Percentiles rank a stretch among this genome's conserved stretches.
These are phyloP conservation scores for Dendrocopos noguchii DNA, from an alignment of 2,113 vertebrate genomes.

Conservation along the genomic window DNA sequence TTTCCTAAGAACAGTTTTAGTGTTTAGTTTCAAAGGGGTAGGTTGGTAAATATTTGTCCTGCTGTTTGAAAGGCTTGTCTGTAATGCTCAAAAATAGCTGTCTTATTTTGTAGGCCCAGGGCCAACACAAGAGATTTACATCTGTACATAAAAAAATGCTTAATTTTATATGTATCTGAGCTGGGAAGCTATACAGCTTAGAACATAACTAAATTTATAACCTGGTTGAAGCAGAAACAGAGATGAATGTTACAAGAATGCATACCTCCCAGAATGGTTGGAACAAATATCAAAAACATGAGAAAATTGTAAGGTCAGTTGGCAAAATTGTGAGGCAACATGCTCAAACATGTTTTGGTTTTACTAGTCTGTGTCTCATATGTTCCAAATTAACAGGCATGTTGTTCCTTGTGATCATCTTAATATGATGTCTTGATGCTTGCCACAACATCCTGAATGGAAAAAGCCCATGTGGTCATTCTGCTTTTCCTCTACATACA, in stretches of 20 bases:
- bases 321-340: neutral
- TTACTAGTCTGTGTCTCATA: accelerated
- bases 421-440: neutral
- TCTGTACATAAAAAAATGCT: neutral
- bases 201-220: neutral
- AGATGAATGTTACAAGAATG: neutral
- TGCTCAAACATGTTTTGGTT: neutral
- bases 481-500: accelerated
- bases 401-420: neutral
- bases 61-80: neutral
- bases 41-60: neutral
- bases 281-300: neutral
- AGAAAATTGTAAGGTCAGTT: neutral
- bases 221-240: neutral
- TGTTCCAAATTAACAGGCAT: neutral
- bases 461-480: neutral
- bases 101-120: neutral
- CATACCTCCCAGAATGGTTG: accelerated
- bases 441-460: neutral
- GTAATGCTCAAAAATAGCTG: neutral
- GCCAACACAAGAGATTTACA: neutral
- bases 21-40: neutral
- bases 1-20: neutral
- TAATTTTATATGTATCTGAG: neutral
- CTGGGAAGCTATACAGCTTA: neutral